Base-by-base conservation (phyloP, 2,888 invertebrate species). In the Lithosia quadra region DNA sequence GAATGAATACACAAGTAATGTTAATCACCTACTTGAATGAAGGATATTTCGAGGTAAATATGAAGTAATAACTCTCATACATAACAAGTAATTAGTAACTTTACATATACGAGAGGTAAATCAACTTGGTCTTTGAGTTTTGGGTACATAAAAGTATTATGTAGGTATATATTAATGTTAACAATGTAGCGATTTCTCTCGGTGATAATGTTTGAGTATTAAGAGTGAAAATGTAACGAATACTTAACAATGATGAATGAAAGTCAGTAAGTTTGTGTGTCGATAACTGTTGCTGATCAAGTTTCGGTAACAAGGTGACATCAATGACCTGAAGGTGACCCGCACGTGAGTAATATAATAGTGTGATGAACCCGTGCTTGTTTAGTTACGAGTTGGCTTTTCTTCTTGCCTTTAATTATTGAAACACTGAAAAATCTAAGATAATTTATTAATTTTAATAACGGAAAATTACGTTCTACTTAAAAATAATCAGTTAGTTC, bases 221-320 rank as follows among this genome's bases (percentile, higher is more conserved):
- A 78, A 76, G 64, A 76, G 72, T 78, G 73, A 76, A 74, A 77
- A 73, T 66, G 66, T 70, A 77, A 76, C 70, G 70, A 71, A 75
- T 69, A 74, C 83, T 78, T 72, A 85, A 87, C 84, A 87, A 86
- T 89, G 85, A 89, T 90, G 87, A 90, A 90, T 88, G 89, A 89
- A 90, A 88, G 85, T 83, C 86, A 82, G 84, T 81, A 83, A 86
- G 85, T 85, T 86, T 82, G 83, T 82, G 82, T 82, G 86, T 80
- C 87, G 89, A 90, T 91, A 89, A 90, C 84, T 88, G 90, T 89
- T 87, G 90, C 88, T 88, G 90, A 91, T 92, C 91, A 88, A 91
- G 90, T 92, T 92, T 91, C 87, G 88, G 91, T 88, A 92, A 85
- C 91, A 94, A 94, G 92, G 94, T 94, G 93, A 94, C 93, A 90